Evolutionary conservation across 1,140 invertebrate genomes (phyloP), one percentile per base, ranked within the genome.

Genomic region (Lepeophtheirus salmonis): DNA sequence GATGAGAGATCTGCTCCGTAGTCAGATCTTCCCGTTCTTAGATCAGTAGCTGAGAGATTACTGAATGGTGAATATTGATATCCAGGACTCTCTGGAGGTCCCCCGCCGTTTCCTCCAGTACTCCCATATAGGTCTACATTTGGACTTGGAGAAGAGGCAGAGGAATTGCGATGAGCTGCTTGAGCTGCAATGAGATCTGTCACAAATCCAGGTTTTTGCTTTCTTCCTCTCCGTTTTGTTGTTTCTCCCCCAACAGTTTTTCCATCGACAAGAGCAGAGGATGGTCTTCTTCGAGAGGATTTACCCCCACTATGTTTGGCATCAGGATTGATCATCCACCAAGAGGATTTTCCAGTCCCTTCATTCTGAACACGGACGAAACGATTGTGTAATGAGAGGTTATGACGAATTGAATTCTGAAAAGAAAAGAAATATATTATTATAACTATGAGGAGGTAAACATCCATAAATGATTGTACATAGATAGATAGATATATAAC

Each of bases 271-370:
- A 89, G 90, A 10, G 89, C 91, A 21, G 88, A 91, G 1, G 89
- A 87, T 1, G 92, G 90, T 66, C 92, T 77, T 63, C 92, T 77
- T 55, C 92, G 77, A 0, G 91, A 86, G 1, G 89, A 89, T 71
- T 96, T 97, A 62, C 90, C 91, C n/a, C 57, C 55, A n/a, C 18
- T 21, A 0, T 89, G 89, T 70, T 96, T 94, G 0, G 92, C 92
- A 68, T 98, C 94, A 0, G 92, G 94, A 73, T 98, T 99, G 67
- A 99, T 87, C 81, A 97, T 95, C 96, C 96, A 99, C 96, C 96
- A 99, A 0, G 91, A 97, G 55, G 89, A 95, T 72, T 99, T 99
- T 10, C 95, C 95, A 0, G 95, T 97, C 6, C 95, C 95, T 72
- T 98, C 95, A 73, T 99, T 99, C 71, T 98, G 95, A 1, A 99